A percentile compares a stretch with the other conserved stretches of the same genome.
Evolutionary conservation across 2,888 invertebrate species (phyloP).

Genomic region (Diadromus collaris): DNA sequence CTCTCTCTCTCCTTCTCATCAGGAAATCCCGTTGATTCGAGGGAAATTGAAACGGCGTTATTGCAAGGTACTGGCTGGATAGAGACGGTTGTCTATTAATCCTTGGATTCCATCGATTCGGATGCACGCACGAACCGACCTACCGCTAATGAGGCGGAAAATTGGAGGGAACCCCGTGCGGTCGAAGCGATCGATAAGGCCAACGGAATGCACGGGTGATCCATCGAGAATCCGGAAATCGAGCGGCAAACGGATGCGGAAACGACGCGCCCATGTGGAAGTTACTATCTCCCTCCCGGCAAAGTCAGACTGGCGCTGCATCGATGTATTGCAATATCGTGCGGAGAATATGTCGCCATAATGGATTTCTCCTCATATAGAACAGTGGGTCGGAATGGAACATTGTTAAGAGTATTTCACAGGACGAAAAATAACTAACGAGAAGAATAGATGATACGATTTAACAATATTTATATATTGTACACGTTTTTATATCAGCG

Average conservation of each 20-base stretch:
- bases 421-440: too few relatives aligned
- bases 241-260: constrained; percentile 74
- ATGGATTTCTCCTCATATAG: neutral
- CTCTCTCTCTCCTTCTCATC: too few relatives aligned
- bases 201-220: constrained; percentile 34
- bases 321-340: neutral
- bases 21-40: neutral
- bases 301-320: neutral
- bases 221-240: constrained; percentile 72
- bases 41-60: constrained; percentile 35
- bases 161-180: constrained; percentile 25
- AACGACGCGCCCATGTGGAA: constrained; percentile 70
- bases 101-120: constrained; percentile 23
- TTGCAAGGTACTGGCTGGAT: constrained; percentile 3
- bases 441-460: too few relatives aligned
- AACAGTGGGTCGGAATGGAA: neutral
- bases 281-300: constrained; percentile 38
- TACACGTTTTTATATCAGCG: too few relatives aligned
- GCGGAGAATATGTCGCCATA: neutral
- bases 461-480: too few relatives aligned
- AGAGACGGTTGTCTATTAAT: constrained; percentile 22
- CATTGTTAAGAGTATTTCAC: too few relatives aligned
- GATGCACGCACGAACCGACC: constrained; percentile 22
- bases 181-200: constrained; percentile 8
- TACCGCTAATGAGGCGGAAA: constrained; percentile 42